Base-by-base conservation (phyloP, 1,140 invertebrate genomes). In the Dolichoris vasculosae region DNA sequence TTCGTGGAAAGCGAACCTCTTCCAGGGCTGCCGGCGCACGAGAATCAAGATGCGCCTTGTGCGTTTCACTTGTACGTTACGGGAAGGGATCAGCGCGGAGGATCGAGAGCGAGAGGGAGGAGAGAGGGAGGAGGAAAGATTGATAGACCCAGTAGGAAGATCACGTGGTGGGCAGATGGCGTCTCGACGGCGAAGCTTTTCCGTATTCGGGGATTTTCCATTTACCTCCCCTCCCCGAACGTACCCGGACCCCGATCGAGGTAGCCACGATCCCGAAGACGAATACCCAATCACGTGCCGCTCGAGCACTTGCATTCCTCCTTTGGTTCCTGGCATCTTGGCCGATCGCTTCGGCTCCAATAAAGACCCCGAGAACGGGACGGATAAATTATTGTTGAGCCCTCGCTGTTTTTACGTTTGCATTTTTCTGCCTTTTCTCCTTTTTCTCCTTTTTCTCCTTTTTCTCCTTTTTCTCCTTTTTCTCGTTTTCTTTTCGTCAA, bases 121-220 rank as follows among this genome's bases (percentile, higher is more conserved):
- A n/a, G 38, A 15, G 75, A 81, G 77, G 67, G 32, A 73, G 26
- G 71, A 79, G 75, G 83, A 71, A 82, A 79, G 84, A 84, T 83
- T 75, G 77, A 75, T 73, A 77, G 82, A 59, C 26, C 30, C 73
- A 15, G 51, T 17, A 38, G 78, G 69, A 75, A 40, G 71, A 81
- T 91, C 90, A 91, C 87, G 87, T 91, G 90, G 87, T 63, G 77
- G 85, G 81, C 90, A 90, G 90, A 91, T 91, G 90, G 84, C 75
- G 73, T 76, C 64, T 48, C 83, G 86, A 32, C 13, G 35, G 51
- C 40, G 75, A 51, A 64, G 30, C 40, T 84, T 84, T 84, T 51
- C 83, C 46, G 43, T 30, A 75, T 23, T 77, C 43, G 48, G n/a
- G 30, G 30, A 55, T 35, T 30, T 79, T 59, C 48, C 46, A 23